Percentiles rank a stretch among this genome's conserved stretches.
These are phyloP conservation scores for Taeniopygia guttata DNA, from an alignment of 2,797 vertebrate genomes.

Conservation along the genomic window DNA sequence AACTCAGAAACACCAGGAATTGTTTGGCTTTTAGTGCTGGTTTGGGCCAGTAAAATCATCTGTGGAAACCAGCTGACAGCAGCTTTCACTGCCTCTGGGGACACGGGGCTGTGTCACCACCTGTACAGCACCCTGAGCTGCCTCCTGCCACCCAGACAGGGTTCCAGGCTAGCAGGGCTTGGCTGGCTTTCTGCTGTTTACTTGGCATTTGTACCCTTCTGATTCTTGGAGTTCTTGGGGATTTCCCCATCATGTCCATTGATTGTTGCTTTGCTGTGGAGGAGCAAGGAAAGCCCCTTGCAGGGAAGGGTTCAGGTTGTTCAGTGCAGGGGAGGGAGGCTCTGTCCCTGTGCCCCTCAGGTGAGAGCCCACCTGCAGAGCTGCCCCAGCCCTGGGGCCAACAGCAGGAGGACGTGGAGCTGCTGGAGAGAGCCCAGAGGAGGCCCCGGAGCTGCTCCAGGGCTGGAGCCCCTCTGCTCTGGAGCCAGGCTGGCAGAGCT, in stretches of 20 bases:
- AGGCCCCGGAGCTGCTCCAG: background rate
- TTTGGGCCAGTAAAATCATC: background rate
- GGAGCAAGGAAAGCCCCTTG: background rate
- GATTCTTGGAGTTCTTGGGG: background rate
- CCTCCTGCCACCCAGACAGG: accelerated
- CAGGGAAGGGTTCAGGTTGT: background rate
- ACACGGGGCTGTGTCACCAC: accelerated
- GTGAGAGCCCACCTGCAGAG: background rate
- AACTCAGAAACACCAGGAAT: background rate
- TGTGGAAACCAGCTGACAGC: background rate
- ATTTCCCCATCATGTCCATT: accelerated
- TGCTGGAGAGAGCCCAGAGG: background rate
- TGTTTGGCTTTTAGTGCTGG: background rate
- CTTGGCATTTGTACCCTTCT: background rate
- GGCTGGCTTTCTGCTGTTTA: background rate
- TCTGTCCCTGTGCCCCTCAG: background rate
- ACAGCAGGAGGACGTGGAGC: background rate
- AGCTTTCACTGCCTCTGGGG: background rate
- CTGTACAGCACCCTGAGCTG: background rate
- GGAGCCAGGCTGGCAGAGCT: background rate
- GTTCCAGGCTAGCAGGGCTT: background rate
- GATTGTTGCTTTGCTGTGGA: background rate
- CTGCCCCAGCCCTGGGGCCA: background rate
- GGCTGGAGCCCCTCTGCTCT: background rate
- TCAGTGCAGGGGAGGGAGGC: background rate